These are phyloP conservation scores for Stegophylla sp. DNA, from an alignment of 2,888 invertebrate species.

Conservation along the genomic window DNA sequence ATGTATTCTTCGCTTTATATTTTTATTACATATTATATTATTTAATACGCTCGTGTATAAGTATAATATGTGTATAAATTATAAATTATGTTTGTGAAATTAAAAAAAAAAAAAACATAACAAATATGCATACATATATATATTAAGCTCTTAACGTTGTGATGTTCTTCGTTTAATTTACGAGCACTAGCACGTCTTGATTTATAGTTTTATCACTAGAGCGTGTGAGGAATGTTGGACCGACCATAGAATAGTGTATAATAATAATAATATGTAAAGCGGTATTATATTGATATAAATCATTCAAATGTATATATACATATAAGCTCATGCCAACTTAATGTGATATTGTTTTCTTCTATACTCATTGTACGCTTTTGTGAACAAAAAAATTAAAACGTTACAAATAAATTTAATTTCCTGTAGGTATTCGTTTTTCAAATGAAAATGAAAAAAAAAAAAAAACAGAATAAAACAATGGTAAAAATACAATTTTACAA, in stretches of 20 bases:
- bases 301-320: constrained; percentile 5
- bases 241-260: no score
- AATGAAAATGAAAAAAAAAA: no score
- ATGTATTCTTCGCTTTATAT: background rate
- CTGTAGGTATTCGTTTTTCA: no score
- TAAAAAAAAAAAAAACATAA: background rate
- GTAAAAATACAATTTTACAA: no score
- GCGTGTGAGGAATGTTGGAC: constrained; percentile 31
- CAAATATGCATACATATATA: background rate
- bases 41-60: background rate
- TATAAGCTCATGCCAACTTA: background rate
- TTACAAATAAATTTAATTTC: no score
- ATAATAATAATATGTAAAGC: background rate
- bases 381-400: no score
- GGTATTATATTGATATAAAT: constrained; percentile 7
- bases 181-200: constrained; percentile 13
- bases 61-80: background rate
- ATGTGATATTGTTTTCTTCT: constrained; percentile 13
- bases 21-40: constrained; percentile 14
- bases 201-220: constrained; percentile 47
- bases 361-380: background rate
- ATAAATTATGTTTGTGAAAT: background rate
- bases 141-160: constrained; percentile 14
- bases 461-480: no score
- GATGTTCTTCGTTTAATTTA: constrained; percentile 30